Evolutionary conservation across 2,888 invertebrate species (phyloP), one percentile per base, ranked within the genome.

Genomic region (Tenthredo amoena): DNA sequence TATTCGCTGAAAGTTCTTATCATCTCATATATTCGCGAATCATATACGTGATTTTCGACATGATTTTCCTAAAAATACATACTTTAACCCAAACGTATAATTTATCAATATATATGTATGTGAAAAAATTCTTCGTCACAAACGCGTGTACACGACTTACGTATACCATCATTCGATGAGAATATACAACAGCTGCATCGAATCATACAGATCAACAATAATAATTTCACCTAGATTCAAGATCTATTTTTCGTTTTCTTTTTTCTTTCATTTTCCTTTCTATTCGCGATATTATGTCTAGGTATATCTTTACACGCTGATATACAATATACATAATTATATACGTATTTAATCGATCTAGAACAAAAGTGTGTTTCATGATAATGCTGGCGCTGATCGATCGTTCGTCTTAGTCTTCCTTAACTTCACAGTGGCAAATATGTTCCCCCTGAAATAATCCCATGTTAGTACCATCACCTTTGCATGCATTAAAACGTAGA

Each of bases 371-470:
- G 85, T 87, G 83, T 85, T 84, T 87, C 91, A 93, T 92, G 92
- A 93, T 87, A 93, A 89, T 55, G 97, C 96, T 89, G 97, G 97
- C 90, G 97, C 97, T 89, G 97, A 97, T 91, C 97, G 96, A 94
- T 98, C 97, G 94, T 97, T 97, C 92, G 97, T 97, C 95, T 97
- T 96, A 91, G 97, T 96, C 95, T 97, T 97, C 93, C 97, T 96
- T 93, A 98, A 96, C 95, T 98, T 98, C 93, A 98, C 97, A 87
- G 98, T 98, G 87, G 98, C 97, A 93, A 98, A 98, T 94, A 97
- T 96, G 94, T 97, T 97, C 91, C 96, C 96, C 95, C 97, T 98
- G 96, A 91, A 92, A 93, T 89, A 90, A 91, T 87, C 87, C 86
- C 88, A 89, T 82, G 83, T 83, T 83, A 83, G 83, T 83, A 83